Base-by-base conservation (phyloP, 2,113 vertebrate species). In the Ammodytes marinus region DNA sequence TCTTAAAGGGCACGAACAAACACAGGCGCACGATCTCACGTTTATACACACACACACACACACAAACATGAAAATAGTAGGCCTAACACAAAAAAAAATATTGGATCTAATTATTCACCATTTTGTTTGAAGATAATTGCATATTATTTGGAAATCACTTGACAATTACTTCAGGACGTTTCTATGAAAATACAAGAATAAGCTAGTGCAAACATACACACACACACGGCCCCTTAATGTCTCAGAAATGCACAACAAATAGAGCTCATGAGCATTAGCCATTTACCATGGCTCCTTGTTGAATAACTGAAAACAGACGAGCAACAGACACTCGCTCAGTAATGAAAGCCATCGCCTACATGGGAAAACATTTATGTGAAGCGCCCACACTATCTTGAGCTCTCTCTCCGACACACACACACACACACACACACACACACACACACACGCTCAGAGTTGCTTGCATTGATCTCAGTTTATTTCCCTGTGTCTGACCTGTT, bases 81-180 rank as follows among this genome's bases (percentile, higher is more conserved):
- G n/a, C 47, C 40, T 40, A 53, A 60, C 9, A 17, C 43, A 74
- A 63, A 70, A 60, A 60, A 40, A 45, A 10, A 39, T 27, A 50
- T 49, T 53, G 15, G 55, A 45, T 17, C 45, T 80, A 8, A 67
- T 67, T 45, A 46, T 11, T 42, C 50, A 67, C 43, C 3, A 3
- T 6, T 15, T 5, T 60, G 40, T 45, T 42, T 42, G 45, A 71
- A 87, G 52, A 19, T 69, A 69, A 74, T 59, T 79, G 50, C n/a
- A 70, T 17, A 53, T 67, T 68, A 70, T 76, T 80, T 55, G 69
- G 74, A 59, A 74, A 71, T 55, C 13, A 64, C 12, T 59, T 55
- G 5, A 66, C 27, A 74, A 15, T 71, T 46, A 66, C 55, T 67
- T 68, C 52, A 82, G 66, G 19, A 52, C 52, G 66, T 45, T 58